phyloP scores from a whole-genome alignment of 1,140 invertebrate species.

The Drosophila nebulosa region DNA sequence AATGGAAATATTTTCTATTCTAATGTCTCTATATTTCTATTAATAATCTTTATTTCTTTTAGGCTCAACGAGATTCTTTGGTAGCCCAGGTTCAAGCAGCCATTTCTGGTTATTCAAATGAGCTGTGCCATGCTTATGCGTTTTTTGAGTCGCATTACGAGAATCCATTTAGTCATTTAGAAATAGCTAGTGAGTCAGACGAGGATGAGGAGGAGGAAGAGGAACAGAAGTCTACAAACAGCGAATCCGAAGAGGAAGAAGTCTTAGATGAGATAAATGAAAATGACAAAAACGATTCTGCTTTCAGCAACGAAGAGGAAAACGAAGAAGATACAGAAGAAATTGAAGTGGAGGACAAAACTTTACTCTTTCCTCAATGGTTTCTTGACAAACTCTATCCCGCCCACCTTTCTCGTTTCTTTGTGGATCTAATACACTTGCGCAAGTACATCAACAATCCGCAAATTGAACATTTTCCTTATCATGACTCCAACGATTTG shows the following conservation, averaged over 20 bases:
- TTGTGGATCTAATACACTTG: conserved; percentile 86
- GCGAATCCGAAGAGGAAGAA: background rate
- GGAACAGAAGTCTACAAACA: conserved; percentile 22
- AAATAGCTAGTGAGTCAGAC: conserved; percentile 39
- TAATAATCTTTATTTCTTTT: background rate
- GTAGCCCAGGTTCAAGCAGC: conserved; percentile 83
- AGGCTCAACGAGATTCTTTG: conserved; percentile 82
- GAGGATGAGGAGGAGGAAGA: conserved; percentile 5
- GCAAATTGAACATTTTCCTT: conserved; percentile 87
- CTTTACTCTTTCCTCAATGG: conserved; percentile 83
- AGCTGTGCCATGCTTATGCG: conserved; percentile 83
- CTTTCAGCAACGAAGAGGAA: conserved; percentile 14
- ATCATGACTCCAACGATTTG: conserved; percentile 84
- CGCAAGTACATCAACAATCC: conserved; percentile 86
- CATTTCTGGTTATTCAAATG: conserved; percentile 84
- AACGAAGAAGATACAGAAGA: conserved; percentile 30
- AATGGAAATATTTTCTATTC: too few relatives aligned
- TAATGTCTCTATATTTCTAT: too few relatives aligned
- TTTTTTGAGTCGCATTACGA: conserved; percentile 82
- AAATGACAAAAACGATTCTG: conserved; percentile 19
- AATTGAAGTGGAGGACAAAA: conserved; percentile 56
- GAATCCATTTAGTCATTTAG: conserved; percentile 38
- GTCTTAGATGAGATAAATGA: conserved; percentile 9
- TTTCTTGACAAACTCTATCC: conserved; percentile 84
- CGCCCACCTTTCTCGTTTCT: conserved; percentile 84